Evolutionary conservation across 2,888 invertebrate genomes (phyloP).

Genomic region (Sicus ferrugineus): DNA sequence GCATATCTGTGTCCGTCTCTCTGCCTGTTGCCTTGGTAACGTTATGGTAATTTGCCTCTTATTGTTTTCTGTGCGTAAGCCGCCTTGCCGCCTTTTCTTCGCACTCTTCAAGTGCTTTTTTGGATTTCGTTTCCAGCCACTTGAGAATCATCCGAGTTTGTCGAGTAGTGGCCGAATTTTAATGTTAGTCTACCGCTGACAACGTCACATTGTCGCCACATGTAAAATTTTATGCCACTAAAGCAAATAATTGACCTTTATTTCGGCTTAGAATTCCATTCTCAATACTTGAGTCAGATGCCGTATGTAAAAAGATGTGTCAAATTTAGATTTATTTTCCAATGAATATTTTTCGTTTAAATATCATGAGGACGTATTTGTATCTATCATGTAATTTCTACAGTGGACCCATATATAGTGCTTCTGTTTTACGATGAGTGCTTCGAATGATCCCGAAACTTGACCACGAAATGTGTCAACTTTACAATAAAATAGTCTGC

Average conservation of each 20-base stretch:
- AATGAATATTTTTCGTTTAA: no score
- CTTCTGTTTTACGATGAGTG: no score
- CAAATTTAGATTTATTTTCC: no score
- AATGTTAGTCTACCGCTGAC: not conserved
- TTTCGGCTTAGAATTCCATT: not conserved
- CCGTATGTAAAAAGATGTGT: not conserved
- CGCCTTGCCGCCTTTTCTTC: no score
- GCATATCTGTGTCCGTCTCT: not conserved
- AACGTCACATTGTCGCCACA: not conserved
- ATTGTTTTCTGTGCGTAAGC: constrained; percentile 21
- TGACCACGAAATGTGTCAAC: not conserved
- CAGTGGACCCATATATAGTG: no score
- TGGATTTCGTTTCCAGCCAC: constrained; percentile 3
- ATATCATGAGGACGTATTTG: no score
- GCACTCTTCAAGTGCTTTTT: constrained; percentile 13
- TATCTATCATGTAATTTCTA: no score
- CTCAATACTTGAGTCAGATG: no score
- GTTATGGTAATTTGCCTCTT: constrained; percentile 30
- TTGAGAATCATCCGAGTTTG: constrained; percentile 8
- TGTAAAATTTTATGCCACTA: not conserved
- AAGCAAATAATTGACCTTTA: constrained; percentile 14
- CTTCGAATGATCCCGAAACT: no score
- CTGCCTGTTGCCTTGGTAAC: constrained; percentile 19
- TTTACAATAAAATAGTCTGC: not conserved
- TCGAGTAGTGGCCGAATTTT: not conserved